Conservation (phyloP, 2,888 invertebrate species). For the Tupiocoris notatus region DNA sequence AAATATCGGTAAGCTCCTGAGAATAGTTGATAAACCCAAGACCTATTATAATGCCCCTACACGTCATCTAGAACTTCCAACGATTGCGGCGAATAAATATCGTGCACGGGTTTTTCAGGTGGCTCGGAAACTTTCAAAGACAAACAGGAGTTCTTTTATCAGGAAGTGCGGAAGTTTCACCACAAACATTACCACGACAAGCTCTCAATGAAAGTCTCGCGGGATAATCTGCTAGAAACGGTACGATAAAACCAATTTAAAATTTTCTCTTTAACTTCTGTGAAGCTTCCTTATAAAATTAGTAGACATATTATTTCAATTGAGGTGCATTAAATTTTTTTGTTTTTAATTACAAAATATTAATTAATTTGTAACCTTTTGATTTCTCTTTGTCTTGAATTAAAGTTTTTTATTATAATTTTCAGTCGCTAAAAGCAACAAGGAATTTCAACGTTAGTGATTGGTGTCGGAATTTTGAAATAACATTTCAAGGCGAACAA, state of each 20-base stretch:
- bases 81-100: no score
- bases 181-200: slow-evolving; percentile 85
- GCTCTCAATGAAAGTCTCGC: slow-evolving; percentile 73
- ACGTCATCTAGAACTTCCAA: no score
- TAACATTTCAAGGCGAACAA: slow-evolving; percentile 90
- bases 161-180: slow-evolving; percentile 79
- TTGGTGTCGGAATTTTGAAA: slow-evolving; percentile 93
- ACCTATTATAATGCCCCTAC: no score
- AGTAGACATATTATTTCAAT: background rate
- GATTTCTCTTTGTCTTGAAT: no score
- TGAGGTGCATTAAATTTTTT: no score
- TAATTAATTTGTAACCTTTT: no score
- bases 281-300: background rate
- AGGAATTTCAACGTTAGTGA: slow-evolving; percentile 81
- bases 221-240: slow-evolving; percentile 78
- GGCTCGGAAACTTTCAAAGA: slow-evolving; percentile 92
- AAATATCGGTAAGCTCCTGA: slow-evolving; percentile 67
- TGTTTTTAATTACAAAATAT: no score
- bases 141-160: slow-evolving; percentile 76
- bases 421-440: slow-evolving; percentile 76
- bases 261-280: background rate
- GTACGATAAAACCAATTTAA: slow-evolving; percentile 52
- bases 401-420: no score
- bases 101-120: slow-evolving; percentile 57
- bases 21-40: no score